Evolutionary conservation across 2,888 invertebrate species (phyloP).

Genomic region (Mallateleia sp.): DNA sequence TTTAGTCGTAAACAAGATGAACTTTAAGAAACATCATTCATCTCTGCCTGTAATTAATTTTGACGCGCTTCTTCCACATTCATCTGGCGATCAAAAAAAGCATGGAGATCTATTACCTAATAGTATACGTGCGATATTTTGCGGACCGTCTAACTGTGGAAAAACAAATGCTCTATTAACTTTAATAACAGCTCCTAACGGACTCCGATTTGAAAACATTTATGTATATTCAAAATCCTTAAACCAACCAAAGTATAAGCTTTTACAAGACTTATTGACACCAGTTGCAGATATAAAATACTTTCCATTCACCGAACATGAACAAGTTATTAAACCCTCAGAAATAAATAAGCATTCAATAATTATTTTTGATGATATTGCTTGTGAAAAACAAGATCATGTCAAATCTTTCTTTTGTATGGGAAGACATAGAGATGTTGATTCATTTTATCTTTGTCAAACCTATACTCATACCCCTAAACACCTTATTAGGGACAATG

Average conservation of each 20-base stretch:
- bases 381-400: constrained; percentile 81
- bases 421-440: constrained; percentile 81
- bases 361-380: constrained; percentile 88
- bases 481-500: constrained; percentile 60
- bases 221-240: constrained; percentile 84
- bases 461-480: constrained; percentile 78
- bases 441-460: constrained; percentile 82
- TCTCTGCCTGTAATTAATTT: constrained; percentile 20
- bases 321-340: constrained; percentile 31
- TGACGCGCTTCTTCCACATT: constrained; percentile 1
- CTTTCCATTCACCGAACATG: constrained; percentile 59
- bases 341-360: constrained; percentile 80
- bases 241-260: constrained; percentile 82
- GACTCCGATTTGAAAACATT: constrained; percentile 87
- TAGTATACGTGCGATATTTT: constrained; percentile 81
- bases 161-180: constrained; percentile 86
- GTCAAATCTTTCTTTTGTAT: constrained; percentile 77
- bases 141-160: constrained; percentile 87
- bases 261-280: constrained; percentile 76
- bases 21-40: constrained; percentile 23
- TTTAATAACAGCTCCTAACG: constrained; percentile 85
- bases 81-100: not conserved
- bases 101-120: constrained; percentile 35
- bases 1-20: constrained; percentile 26
- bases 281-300: constrained; percentile 67